These are phyloP conservation scores for Rallus limicola DNA, from an alignment of 2,113 vertebrate genomes.

Conservation along the genomic window DNA sequence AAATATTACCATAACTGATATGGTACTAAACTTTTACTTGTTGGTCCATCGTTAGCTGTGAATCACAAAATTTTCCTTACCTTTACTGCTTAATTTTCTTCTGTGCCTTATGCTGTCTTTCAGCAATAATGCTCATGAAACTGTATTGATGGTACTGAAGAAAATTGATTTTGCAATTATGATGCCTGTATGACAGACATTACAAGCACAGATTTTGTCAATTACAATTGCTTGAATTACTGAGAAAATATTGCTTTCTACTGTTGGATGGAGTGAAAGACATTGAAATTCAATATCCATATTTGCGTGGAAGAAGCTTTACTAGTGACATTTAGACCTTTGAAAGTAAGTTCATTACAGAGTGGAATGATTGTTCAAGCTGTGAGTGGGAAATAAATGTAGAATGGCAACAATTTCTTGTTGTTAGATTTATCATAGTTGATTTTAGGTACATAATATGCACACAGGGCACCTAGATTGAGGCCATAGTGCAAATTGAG, in stretches of 20 bases:
- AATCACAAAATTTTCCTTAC: neutral
- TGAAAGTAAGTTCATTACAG: neutral
- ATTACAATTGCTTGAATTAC: neutral
- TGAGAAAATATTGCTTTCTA: constrained; percentile 35
- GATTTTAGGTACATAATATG: neutral
- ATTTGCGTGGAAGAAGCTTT: neutral
- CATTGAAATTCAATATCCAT: neutral
- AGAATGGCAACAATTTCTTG: neutral
- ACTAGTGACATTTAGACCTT: constrained; percentile 3
- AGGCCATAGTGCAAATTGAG: neutral
- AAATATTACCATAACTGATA: neutral
- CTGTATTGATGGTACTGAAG: neutral
- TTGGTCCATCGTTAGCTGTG: neutral
- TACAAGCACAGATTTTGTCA: neutral
- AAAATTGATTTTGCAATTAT: constrained; percentile 18
- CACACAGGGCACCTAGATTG: neutral
- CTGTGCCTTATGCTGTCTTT: neutral
- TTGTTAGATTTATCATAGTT: neutral
- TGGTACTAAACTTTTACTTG: neutral
- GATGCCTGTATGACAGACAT: neutral
- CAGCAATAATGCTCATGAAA: neutral
- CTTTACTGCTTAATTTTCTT: neutral
- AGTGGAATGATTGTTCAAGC: neutral
- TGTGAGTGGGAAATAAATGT: neutral
- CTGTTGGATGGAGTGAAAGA: neutral